Evolutionary conservation across 2,797 vertebrate species (phyloP).

Genomic region (Squalus acanthias): DNA sequence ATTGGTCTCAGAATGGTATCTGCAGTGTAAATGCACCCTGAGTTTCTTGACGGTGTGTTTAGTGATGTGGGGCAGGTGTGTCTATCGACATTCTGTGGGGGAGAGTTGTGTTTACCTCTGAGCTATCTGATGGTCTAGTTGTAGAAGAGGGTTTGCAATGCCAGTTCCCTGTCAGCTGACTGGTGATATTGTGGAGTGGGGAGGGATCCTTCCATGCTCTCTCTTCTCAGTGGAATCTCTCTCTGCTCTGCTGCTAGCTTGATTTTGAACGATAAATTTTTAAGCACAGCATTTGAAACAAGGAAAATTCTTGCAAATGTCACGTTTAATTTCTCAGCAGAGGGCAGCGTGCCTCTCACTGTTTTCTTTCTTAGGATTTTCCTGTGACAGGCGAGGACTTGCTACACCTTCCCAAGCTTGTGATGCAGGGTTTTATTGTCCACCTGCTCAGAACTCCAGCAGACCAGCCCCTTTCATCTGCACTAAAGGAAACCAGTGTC

Average conservation of each 20-base stretch:
- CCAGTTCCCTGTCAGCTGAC: not conserved
- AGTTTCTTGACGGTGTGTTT: not conserved
- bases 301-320: too few relatives aligned
- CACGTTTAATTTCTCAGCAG: not conserved
- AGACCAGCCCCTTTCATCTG: slow-evolving; percentile 53
- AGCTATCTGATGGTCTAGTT: not conserved
- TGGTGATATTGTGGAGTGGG: not conserved
- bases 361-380: slow-evolving; percentile 59
- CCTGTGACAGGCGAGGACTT: slow-evolving; percentile 67
- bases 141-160: not conserved
- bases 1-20: not conserved
- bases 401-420: slow-evolving; percentile 47
- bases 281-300: not conserved
- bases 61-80: not conserved
- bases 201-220: not conserved
- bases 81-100: not conserved
- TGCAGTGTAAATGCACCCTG: not conserved
- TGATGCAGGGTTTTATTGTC: slow-evolving; percentile 53
- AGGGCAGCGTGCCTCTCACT: not conserved
- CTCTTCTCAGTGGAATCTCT: not conserved
- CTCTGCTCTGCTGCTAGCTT: not conserved
- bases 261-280: not conserved
- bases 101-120: not conserved
- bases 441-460: slow-evolving; percentile 58
- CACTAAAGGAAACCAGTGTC: slow-evolving; percentile 72